Conservation (phyloP, 2,797 vertebrate genomes). For the Megalops cyprinoides region DNA sequence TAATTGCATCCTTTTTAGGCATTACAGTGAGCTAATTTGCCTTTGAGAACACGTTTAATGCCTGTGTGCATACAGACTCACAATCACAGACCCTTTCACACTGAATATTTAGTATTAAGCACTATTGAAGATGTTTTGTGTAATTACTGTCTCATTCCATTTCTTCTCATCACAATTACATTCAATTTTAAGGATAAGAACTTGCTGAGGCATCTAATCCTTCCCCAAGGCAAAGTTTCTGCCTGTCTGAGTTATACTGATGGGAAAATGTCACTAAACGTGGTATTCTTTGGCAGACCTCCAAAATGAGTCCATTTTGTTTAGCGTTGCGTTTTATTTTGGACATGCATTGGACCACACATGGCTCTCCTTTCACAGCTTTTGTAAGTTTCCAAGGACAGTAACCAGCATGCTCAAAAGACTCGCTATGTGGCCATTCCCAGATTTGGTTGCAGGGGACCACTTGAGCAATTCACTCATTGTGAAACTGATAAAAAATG, state of each 20-base stretch:
- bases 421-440: too few relatives aligned
- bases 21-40: constrained; percentile 54
- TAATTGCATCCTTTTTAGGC: constrained; percentile 51
- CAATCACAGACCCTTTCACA: constrained; percentile 45
- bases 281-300: constrained; percentile 20
- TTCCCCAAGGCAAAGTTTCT: constrained; percentile 52
- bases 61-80: constrained; percentile 55
- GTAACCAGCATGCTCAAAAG: background rate
- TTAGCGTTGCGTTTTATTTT: constrained; percentile 42
- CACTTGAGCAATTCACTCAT: too few relatives aligned
- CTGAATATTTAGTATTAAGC: constrained; percentile 52
- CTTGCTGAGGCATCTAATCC: constrained; percentile 42
- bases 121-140: constrained; percentile 28
- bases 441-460: background rate
- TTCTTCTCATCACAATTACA: too few relatives aligned
- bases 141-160: too few relatives aligned
- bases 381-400: too few relatives aligned
- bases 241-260: constrained; percentile 1
- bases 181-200: constrained; percentile 46
- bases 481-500: too few relatives aligned
- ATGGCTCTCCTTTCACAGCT: background rate
- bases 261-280: constrained; percentile 9
- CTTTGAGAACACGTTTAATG: constrained; percentile 50
- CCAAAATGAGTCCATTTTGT: constrained; percentile 52
- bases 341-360: background rate